A percentile compares a stretch with the other conserved stretches of the same genome.
phyloP scores from a whole-genome alignment of 2,888 invertebrate species.

The Cryptus armator region DNA sequence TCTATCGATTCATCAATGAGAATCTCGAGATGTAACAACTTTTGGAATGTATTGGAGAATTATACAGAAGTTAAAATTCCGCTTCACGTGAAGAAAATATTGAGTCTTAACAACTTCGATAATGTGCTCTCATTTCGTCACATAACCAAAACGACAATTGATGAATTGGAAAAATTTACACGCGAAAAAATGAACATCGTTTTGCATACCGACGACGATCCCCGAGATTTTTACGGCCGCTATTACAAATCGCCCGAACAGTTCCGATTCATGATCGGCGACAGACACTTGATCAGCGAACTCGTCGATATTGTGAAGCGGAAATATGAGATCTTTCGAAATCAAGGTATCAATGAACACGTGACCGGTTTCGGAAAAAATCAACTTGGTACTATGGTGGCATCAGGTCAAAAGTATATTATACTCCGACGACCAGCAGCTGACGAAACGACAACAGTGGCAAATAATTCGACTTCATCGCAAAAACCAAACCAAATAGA shows the following conservation, averaged over 20 bases:
- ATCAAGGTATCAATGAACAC: neutral
- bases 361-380: too few species aligned
- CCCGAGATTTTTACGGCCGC: constrained; percentile 27
- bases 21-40: neutral
- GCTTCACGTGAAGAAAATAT: constrained; percentile 44
- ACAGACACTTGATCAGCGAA: constrained; percentile 46
- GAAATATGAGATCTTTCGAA: neutral
- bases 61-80: neutral
- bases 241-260: constrained; percentile 29
- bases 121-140: constrained; percentile 45
- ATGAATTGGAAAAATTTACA: constrained; percentile 45
- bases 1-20: neutral
- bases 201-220: constrained; percentile 23
- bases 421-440: too few species aligned
- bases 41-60: neutral
- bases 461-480: too few species aligned
- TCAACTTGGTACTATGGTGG: too few species aligned
- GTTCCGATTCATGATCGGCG: constrained; percentile 54
- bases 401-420: too few species aligned
- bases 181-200: constrained; percentile 29
- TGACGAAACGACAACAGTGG: too few species aligned
- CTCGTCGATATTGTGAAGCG: constrained; percentile 37
- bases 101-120: constrained; percentile 45
- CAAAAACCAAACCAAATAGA: too few species aligned
- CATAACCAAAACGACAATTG: constrained; percentile 29